Evolutionary conservation across 2,797 vertebrate species (phyloP), one percentile per base, ranked within the genome.

Genomic region (Amphiprion clarkii): DNA sequence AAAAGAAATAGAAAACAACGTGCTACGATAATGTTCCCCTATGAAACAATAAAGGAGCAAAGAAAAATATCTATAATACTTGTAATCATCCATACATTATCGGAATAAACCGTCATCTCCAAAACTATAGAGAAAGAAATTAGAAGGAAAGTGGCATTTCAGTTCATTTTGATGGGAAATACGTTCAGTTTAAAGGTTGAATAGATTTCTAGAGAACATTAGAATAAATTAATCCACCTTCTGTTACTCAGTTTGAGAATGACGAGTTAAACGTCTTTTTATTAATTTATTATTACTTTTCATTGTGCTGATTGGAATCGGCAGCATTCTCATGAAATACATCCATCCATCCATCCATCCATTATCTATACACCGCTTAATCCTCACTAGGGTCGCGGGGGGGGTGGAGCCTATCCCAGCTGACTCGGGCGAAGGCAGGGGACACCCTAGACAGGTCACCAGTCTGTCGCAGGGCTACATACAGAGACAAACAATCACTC

Each of bases 21-120:
- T 56, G 53, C 33, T 86, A 75, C 81, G 81, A 86, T 64, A 74
- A 69, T 72, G 72, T 81, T 79, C 77, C 81, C 64, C 63, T 27
- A 73, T 65, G 42, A 86, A 83, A 86, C 78, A 75, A 65, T 29
- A 48, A 36, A 60, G 40, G 48, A 81, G 21, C n/a, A 71, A 71
- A 44, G 62, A 71, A 70, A 60, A 33, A 52, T 55, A 57, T 65
- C 81, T 75, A 86, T 83, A 90, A 94, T 90, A 93, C 90, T 91
- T 75, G 58, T 75, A 69, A 83, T 87, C 39, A 81, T 81, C 36
- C 44, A 49, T 73, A 79, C 57, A 73, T 85, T 44, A 84, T 84
- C 75, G 79, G 73, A 88, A 82, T 76, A 84, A 86, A 83, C 77
- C 51, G 57, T 61, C 56, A 83, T 80, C 59, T 76, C 55, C 17